These are phyloP conservation scores for Metaphire vulgaris DNA, from an alignment of 1,140 invertebrate species.

Conservation along the genomic window DNA sequence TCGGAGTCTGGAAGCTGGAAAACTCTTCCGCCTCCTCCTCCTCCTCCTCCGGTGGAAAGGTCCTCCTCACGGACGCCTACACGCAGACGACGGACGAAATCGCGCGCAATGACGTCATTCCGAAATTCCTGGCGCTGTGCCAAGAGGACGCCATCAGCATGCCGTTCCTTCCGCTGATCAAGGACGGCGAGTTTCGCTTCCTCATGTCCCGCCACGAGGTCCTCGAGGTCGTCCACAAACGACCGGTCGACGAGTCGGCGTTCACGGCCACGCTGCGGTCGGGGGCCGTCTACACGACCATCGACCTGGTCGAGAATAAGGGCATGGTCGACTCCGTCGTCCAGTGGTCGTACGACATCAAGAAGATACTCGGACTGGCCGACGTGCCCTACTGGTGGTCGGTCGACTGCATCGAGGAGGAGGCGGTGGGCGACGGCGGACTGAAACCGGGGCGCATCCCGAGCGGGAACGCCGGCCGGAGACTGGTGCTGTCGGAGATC, in stretches of 20 bases:
- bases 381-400: constrained; percentile 32
- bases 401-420: constrained; percentile 31
- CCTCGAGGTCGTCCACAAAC: constrained; percentile 30
- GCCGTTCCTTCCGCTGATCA: constrained; percentile 31
- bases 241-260: constrained; percentile 28
- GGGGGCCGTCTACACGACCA: constrained; percentile 29
- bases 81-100: constrained; percentile 25
- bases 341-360: constrained; percentile 28
- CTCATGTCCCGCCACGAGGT: constrained; percentile 22
- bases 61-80: constrained; percentile 28
- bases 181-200: constrained; percentile 32
- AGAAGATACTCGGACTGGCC: constrained; percentile 26
- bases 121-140: constrained; percentile 24
- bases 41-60: constrained; percentile 8
- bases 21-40: no score
- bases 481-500: constrained; percentile 29
- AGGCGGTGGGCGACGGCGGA: constrained; percentile 3
- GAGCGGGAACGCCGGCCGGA: constrained; percentile 22
- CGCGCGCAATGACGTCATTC: constrained; percentile 18
- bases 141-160: constrained; percentile 31
- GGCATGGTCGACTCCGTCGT: constrained; percentile 27
- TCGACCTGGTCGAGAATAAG: constrained; percentile 23
- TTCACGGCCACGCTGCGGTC: constrained; percentile 30
- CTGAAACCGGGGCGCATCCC: constrained; percentile 24
- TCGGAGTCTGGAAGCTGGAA: constrained; percentile 32